Evolutionary conservation across 2,888 invertebrate species (phyloP).

Genomic region (Nemotelus pantherinus): DNA sequence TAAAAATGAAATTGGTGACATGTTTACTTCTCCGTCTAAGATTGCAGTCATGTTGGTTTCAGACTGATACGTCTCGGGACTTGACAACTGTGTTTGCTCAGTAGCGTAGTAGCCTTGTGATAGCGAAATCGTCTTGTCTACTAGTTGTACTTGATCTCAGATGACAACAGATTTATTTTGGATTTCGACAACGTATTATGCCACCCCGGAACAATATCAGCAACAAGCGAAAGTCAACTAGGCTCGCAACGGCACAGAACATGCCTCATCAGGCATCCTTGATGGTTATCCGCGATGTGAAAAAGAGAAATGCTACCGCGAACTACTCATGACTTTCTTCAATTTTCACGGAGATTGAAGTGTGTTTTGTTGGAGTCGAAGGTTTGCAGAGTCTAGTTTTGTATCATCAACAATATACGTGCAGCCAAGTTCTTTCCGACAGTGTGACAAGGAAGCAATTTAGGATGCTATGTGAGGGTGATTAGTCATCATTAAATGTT

Average conservation of each 20-base stretch:
- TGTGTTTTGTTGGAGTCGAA: too few relatives aligned
- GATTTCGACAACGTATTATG: conserved; percentile 12
- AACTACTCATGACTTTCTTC: too few relatives aligned
- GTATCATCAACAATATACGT: neutral
- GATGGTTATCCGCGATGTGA: too few relatives aligned
- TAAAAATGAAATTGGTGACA: conserved; percentile 32
- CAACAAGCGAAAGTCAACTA: too few relatives aligned
- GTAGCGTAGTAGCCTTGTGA: neutral
- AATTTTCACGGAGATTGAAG: too few relatives aligned
- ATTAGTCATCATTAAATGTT: conserved; percentile 36
- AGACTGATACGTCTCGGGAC: conserved; percentile 12
- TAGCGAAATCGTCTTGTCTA: neutral
- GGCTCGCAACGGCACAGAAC: too few relatives aligned
- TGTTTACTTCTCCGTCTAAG: conserved; percentile 29
- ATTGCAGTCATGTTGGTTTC: conserved; percentile 18
- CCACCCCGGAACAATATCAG: too few relatives aligned
- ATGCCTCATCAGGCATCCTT: too few relatives aligned
- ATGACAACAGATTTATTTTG: conserved; percentile 3
- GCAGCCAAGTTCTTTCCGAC: neutral
- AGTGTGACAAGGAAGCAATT: neutral
- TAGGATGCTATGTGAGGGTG: conserved; percentile 17
- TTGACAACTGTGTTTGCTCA: conserved; percentile 28
- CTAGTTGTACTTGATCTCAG: neutral
- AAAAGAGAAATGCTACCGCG: too few relatives aligned
- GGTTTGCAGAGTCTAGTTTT: too few relatives aligned